Conservation (phyloP, 37 sponge, comb jelly and placozoan genomes). For the Ianthella basta region DNA sequence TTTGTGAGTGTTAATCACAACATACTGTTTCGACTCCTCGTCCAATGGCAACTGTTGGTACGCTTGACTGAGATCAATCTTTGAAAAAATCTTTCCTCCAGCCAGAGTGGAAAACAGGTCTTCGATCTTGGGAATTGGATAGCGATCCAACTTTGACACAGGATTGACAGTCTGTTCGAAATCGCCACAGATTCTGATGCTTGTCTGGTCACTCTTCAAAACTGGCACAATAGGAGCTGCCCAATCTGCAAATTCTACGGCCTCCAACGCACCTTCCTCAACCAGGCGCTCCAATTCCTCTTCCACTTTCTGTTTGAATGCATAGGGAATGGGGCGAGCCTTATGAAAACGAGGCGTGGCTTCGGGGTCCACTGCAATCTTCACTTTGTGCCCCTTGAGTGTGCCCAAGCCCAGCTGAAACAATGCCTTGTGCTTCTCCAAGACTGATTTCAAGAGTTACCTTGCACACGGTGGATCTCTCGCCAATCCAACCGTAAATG, state of each 20-base stretch:
- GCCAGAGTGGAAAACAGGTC: conserved; percentile 17
- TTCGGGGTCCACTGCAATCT: conserved; percentile 2
- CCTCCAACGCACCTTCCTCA: conserved; percentile 8
- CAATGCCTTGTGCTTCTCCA: background rate
- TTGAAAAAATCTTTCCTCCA: conserved; percentile 43
- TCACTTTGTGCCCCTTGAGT: conserved; percentile 22
- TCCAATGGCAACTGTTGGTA: conserved; percentile 29
- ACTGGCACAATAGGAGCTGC: conserved; percentile 46
- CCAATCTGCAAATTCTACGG: conserved; percentile 35
- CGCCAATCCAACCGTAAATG: conserved; percentile 21
- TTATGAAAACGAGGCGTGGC: conserved; percentile 8
- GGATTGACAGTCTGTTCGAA: conserved; percentile 34
- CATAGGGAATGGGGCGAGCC: conserved; percentile 35
- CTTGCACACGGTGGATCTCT: background rate
- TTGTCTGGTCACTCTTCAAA: background rate
- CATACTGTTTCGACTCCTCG: background rate
- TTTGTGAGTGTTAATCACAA: conserved; percentile 41
- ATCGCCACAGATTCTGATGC: conserved; percentile 38
- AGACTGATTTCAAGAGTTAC: background rate
- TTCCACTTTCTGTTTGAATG: conserved; percentile 9
- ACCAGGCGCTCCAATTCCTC: background rate
- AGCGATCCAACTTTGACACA: background rate
- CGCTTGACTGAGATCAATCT: conserved; percentile 36
- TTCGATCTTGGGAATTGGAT: conserved; percentile 38
- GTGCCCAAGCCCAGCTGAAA: conserved; percentile 22